Evolutionary conservation across 2,888 invertebrate species (phyloP).

Genomic region (Cyclophora albipunctata): DNA sequence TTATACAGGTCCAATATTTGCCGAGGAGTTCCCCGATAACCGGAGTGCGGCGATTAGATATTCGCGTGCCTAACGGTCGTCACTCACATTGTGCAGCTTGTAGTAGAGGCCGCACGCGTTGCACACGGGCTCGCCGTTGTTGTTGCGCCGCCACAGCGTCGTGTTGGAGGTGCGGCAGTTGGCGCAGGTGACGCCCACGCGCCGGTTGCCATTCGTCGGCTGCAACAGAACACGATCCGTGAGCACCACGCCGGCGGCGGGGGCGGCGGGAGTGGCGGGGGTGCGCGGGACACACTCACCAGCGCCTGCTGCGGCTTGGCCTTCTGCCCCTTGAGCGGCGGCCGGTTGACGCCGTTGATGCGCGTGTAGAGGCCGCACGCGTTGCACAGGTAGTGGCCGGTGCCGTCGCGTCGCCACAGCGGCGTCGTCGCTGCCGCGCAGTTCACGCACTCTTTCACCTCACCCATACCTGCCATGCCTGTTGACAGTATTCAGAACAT

Average conservation of each 20-base stretch:
- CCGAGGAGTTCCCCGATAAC: constrained; percentile 74
- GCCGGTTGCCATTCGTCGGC: constrained; percentile 77
- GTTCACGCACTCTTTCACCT: constrained; percentile 92
- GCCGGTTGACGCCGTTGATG: constrained; percentile 84
- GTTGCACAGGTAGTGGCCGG: constrained; percentile 99
- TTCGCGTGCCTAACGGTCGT: constrained; percentile 5
- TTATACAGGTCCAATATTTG: constrained; percentile 70
- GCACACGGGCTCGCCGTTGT: constrained; percentile 96
- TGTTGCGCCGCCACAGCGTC: constrained; percentile 96
- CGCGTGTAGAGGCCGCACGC: constrained; percentile 96
- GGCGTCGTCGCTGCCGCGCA: constrained; percentile 95
- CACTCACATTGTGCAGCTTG: constrained; percentile 86
- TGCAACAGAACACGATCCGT: constrained; percentile 22
- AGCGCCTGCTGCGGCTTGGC: constrained; percentile 78
- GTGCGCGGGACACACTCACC: constrained; percentile 25
- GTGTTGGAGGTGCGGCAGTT: constrained; percentile 96
- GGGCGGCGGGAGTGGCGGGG: too few species aligned
- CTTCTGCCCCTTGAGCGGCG: constrained; percentile 79
- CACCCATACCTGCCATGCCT: constrained; percentile 72
- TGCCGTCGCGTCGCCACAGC: constrained; percentile 98
- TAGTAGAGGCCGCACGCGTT: constrained; percentile 98
- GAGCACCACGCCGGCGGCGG: not conserved
- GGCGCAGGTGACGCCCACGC: constrained; percentile 90
- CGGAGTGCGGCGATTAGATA: constrained; percentile 62
- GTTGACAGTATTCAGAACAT: not conserved